Evolutionary conservation across 2,113 vertebrate species (phyloP).

Genomic region (Polypterus senegalus): DNA sequence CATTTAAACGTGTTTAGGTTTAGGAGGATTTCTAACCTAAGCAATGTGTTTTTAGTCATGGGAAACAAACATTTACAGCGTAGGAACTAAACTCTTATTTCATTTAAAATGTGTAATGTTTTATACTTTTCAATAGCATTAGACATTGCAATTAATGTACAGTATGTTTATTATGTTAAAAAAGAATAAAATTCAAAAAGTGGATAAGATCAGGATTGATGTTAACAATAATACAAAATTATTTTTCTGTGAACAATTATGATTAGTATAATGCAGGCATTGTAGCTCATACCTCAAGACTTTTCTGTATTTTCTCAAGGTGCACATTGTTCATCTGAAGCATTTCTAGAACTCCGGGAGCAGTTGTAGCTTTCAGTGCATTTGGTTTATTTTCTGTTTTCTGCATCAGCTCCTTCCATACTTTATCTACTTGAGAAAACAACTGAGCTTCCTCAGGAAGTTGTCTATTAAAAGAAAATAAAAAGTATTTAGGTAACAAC

Average conservation of each 20-base stretch:
- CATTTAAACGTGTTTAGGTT: no score
- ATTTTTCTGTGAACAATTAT: no score
- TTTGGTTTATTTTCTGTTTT: slow-evolving; percentile 32
- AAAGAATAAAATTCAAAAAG: no score
- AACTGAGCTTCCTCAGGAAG: slow-evolving; percentile 36
- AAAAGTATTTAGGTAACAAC: background rate
- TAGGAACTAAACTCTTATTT: no score
- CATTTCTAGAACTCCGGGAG: slow-evolving; percentile 26
- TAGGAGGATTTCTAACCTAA: background rate
- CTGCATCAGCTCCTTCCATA: slow-evolving; percentile 41
- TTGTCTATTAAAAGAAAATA: slow-evolving; percentile 29
- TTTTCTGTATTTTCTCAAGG: slow-evolving; percentile 41
- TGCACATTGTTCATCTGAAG: slow-evolving; percentile 31
- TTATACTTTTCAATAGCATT: no score
- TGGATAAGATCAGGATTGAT: no score
- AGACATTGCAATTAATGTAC: no score
- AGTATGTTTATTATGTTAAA: no score
- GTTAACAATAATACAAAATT: no score
- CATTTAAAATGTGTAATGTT: no score
- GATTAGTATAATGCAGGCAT: no score
- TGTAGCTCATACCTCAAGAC: slow-evolving; percentile 37
- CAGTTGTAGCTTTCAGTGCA: slow-evolving; percentile 27
- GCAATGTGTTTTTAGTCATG: background rate
- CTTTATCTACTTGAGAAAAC: slow-evolving; percentile 34
- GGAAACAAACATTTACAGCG: background rate